Conservation (phyloP, 2,113 vertebrate species). For the Taxidea taxus region DNA sequence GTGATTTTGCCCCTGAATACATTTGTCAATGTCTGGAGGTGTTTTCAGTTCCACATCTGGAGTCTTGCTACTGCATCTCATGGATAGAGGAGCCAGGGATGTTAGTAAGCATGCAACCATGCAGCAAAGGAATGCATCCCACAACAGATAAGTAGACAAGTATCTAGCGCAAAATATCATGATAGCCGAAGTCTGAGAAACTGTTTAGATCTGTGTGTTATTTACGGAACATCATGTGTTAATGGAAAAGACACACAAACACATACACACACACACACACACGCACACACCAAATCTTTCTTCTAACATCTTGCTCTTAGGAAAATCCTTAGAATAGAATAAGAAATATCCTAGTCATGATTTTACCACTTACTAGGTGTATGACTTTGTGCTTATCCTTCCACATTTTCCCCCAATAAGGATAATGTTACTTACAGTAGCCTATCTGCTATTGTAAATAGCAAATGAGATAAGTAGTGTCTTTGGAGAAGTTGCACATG, state of each 20-base stretch:
- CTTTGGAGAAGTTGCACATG: neutral
- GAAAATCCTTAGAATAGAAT: neutral
- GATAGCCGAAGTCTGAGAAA: neutral
- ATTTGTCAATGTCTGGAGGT: neutral
- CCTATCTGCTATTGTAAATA: neutral
- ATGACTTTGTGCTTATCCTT: neutral
- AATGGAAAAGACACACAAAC: neutral
- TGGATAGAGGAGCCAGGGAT: neutral
- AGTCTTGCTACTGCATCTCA: neutral
- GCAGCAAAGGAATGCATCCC: fast-evolving
- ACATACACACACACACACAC: neutral
- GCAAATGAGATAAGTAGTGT: neutral
- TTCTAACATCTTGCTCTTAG: neutral
- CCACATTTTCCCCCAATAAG: neutral
- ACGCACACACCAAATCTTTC: neutral
- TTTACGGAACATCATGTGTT: neutral
- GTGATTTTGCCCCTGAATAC: neutral
- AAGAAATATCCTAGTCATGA: neutral
- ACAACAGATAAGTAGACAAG: neutral
- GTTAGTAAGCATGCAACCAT: fast-evolving
- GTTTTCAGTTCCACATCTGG: neutral
- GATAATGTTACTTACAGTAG: neutral
- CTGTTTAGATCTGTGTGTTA: neutral
- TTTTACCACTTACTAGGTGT: neutral
- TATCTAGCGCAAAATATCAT: neutral